A percentile compares a stretch with the other conserved stretches of the same genome.
phyloP scores from a whole-genome alignment of 2,797 vertebrate species.

The Etheostoma nigrum region DNA sequence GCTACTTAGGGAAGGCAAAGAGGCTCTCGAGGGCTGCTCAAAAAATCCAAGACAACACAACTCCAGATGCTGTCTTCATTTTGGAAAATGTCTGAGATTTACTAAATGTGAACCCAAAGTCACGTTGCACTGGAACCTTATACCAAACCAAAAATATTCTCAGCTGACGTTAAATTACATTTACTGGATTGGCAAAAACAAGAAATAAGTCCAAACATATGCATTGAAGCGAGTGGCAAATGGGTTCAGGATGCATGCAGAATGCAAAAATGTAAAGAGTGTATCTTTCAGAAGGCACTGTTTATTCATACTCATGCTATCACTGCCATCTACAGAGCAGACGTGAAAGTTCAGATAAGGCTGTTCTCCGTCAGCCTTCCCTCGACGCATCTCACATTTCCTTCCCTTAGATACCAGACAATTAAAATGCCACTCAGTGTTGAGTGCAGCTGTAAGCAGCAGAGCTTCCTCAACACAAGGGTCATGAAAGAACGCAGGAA shows the following conservation, averaged over 20 bases:
- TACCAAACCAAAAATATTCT: not conserved
- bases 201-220: not conserved
- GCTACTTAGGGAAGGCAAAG: constrained; percentile 76
- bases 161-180: not conserved
- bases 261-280: constrained; percentile 49
- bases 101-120: constrained; percentile 35
- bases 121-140: constrained; percentile 13
- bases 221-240: not conserved
- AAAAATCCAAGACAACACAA: constrained; percentile 65
- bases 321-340: constrained; percentile 89
- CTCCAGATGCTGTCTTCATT: constrained; percentile 69
- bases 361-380: constrained; percentile 15
- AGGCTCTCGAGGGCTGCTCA: constrained; percentile 68
- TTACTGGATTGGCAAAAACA: constrained; percentile 16
- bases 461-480: not conserved
- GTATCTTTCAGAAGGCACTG: constrained; percentile 28
- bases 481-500: not conserved
- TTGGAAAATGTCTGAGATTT: constrained; percentile 43
- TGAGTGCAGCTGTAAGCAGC: not conserved
- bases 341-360: constrained; percentile 77
- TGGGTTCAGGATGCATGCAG: constrained; percentile 22
- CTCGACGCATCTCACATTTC: constrained; percentile 14
- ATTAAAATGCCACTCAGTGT: constrained; percentile 5
- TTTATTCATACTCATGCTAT: constrained; percentile 77
- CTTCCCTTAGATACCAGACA: constrained; percentile 23